Percentiles rank a stretch among this genome's conserved stretches.
These are phyloP conservation scores for Mycteria americana DNA, from an alignment of 2,797 vertebrate species.

Conservation along the genomic window DNA sequence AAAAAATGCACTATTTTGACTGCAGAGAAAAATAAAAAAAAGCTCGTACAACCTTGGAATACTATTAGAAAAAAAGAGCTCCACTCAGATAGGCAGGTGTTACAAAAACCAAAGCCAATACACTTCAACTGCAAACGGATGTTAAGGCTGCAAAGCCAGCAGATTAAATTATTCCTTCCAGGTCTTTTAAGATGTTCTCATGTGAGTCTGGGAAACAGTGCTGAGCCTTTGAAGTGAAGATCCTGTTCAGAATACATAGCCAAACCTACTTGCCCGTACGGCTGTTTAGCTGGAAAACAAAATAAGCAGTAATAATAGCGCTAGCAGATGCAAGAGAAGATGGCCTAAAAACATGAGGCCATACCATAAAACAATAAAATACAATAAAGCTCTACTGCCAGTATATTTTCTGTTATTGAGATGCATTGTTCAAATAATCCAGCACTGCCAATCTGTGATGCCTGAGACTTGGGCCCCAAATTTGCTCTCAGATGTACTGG, in stretches of 20 bases:
- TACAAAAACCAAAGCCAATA: background rate
- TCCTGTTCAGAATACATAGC: background rate
- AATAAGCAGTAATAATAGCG: background rate
- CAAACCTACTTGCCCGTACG: background rate
- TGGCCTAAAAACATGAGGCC: background rate
- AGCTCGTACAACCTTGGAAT: background rate
- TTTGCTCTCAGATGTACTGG: background rate
- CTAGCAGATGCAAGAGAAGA: background rate
- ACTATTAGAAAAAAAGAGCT: background rate
- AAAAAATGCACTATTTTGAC: background rate
- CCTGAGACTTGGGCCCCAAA: background rate
- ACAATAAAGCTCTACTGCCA: background rate
- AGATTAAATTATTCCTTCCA: background rate
- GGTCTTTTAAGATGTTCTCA: background rate
- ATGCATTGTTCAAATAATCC: background rate
- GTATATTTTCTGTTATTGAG: background rate
- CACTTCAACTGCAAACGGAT: background rate
- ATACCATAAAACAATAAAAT: background rate
- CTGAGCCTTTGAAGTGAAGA: background rate
- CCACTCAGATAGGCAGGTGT: background rate
- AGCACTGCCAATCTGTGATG: background rate
- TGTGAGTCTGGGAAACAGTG: background rate
- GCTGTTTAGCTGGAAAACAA: background rate
- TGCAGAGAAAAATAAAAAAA: rapidly evolving
- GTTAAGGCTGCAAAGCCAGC: background rate